Percentiles rank a stretch among this genome's conserved stretches.
Conservation (phyloP, 2,888 invertebrate species). For the Cataglyphis cursor region DNA sequence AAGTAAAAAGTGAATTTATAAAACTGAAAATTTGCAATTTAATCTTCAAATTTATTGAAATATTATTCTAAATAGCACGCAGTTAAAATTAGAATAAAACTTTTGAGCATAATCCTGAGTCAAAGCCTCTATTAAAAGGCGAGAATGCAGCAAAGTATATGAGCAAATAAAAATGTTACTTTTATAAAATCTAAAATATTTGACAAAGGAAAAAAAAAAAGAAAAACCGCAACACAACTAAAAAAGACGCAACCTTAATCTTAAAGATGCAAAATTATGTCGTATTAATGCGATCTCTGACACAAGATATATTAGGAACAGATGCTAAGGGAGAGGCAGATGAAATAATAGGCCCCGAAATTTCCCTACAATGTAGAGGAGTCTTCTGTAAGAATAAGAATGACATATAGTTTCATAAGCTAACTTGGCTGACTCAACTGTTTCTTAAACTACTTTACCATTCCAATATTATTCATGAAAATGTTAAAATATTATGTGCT, state of each 20-base stretch:
- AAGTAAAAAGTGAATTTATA: not conserved
- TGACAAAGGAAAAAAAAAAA: not conserved
- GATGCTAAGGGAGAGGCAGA: not conserved
- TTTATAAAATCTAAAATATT: conserved; percentile 46
- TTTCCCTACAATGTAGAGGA: not conserved
- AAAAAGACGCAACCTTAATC: not conserved
- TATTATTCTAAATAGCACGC: not conserved
- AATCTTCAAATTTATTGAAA: not conserved
- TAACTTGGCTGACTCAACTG: not conserved
- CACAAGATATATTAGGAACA: conserved; percentile 1
- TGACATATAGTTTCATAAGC: not conserved
- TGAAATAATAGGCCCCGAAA: not conserved
- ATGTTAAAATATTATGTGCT: not conserved
- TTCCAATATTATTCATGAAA: conserved; percentile 2
- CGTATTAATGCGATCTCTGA: conserved; percentile 23
- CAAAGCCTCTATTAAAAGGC: not conserved
- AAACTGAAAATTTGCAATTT: not conserved
- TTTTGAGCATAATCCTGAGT: not conserved
- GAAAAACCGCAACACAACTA: not conserved
- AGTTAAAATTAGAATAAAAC: not conserved
- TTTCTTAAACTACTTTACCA: not conserved
- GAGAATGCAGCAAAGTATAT: not conserved
- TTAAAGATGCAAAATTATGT: not conserved
- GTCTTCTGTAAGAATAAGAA: not conserved
- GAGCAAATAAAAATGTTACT: conserved; percentile 46